Base-by-base conservation (phyloP, 2,113 vertebrate species). In the Casuarius casuarius region DNA sequence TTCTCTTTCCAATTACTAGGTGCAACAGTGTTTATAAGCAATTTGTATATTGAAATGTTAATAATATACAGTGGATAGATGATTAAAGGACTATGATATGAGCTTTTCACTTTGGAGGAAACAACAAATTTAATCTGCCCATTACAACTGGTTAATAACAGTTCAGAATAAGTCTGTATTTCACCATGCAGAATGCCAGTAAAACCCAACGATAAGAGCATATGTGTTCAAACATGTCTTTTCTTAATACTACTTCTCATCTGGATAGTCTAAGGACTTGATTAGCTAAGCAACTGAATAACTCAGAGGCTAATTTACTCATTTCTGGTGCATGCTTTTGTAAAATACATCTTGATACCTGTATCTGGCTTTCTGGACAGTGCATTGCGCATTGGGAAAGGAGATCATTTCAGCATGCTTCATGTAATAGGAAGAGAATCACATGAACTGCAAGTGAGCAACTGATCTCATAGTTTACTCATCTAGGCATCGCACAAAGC, bases 281-380 rank as follows among this genome's bases (percentile, higher is more conserved):
- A 96, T 94, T 97, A 93, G 97, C 90, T 87, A 95, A 97, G 84
- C 89, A 94, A 79, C 84, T 88, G 91, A 96, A 95, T 83, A 86
- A 96, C 96, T 94, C 84, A 84, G 91, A 62, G 81, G 92, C 91
- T 95, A 92, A 96, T 97, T 96, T 94, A 93, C 56, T 96, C 12
- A 88, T 95, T 97, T 81, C 12, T 73, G 62, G 82, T 97, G 76
- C 91, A 84, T 74, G 87, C 76, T 96, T 97, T 96, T 95, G 95
- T 92, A 96, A 95, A 90, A 89, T 77, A 70, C 12, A 48, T 94
- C 94, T 80, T 93, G 87, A 82, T 71, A 40, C 4, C 15, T 38
- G 3, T 31, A 71, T 38, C 65, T 67, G 22, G 40, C 51, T 90
- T 94, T 96, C 52, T 73, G 33, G 85, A 68, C 65, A 97, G 86